Evolutionary conservation across 2,888 invertebrate genomes (phyloP).

Genomic region (Polylopha cassiicola): DNA sequence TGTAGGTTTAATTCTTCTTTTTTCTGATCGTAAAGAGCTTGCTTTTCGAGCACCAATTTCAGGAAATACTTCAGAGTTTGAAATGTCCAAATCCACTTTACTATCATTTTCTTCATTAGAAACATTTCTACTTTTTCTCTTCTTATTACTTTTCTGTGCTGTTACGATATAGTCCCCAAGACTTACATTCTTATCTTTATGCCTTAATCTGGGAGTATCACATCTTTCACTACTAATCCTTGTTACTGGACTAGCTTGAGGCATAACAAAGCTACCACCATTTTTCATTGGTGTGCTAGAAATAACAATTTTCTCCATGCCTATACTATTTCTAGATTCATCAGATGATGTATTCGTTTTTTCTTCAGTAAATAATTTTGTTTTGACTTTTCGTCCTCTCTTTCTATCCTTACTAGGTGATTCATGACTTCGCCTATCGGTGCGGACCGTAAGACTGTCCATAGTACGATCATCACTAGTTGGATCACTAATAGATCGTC

Average conservation of each 20-base stretch:
- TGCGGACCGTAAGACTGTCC: constrained; percentile 46
- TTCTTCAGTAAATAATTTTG: constrained; percentile 61
- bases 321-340: constrained; percentile 49
- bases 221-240: constrained; percentile 43
- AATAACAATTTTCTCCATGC: constrained; percentile 47
- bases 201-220: constrained; percentile 55
- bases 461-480: constrained; percentile 54
- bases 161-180: constrained; percentile 58
- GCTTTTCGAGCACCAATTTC: constrained; percentile 63
- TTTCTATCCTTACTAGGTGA: constrained; percentile 59
- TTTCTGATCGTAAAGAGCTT: constrained; percentile 52
- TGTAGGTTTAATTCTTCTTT: constrained; percentile 74
- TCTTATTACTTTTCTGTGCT: constrained; percentile 51
- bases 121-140: constrained; percentile 48
- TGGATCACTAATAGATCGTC: constrained; percentile 60
- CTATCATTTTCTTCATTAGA: constrained; percentile 50
- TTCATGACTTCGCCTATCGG: constrained; percentile 47
- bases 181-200: constrained; percentile 57
- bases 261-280: constrained; percentile 44
- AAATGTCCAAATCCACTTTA: constrained; percentile 53
- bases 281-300: constrained; percentile 66
- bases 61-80: constrained; percentile 62
- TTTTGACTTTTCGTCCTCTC: constrained; percentile 57
- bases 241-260: constrained; percentile 53
- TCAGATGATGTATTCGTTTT: constrained; percentile 53